A percentile compares a stretch with the other conserved stretches of the same genome.
Conservation (phyloP, 1,140 invertebrate species). For the Drosophila quadrilineata region DNA sequence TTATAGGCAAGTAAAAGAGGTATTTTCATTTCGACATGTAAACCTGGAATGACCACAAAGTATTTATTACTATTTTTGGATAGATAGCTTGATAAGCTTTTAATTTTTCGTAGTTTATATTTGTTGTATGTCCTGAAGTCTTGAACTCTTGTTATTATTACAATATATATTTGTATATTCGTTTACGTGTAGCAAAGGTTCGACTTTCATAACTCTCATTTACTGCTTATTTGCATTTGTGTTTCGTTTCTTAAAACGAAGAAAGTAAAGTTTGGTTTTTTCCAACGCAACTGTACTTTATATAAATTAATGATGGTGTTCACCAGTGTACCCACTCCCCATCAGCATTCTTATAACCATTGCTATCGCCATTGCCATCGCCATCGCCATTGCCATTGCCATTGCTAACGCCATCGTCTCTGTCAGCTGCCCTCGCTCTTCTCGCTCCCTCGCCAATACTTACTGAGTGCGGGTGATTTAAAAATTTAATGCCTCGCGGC, state of each 20-base stretch:
- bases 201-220: no score
- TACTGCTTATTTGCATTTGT: no score
- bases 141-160: no score
- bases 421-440: neutral
- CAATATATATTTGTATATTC: no score
- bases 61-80: no score
- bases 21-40: no score
- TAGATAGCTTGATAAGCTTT: no score
- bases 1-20: no score
- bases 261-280: constrained; percentile 37
- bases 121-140: no score
- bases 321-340: constrained; percentile 3
- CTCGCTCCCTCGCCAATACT: neutral
- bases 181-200: no score
- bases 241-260: constrained; percentile 6
- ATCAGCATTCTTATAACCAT: neutral
- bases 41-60: no score
- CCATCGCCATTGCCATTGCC: constrained; percentile 21
- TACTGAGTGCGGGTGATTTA: constrained; percentile 57
- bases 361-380: neutral
- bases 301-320: constrained; percentile 34
- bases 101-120: no score
- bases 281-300: constrained; percentile 54
- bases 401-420: constrained; percentile 5
- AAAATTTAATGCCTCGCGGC: constrained; percentile 76